phyloP scores from a whole-genome alignment of 2,888 invertebrate species.

The Pristionchus mayeri region DNA sequence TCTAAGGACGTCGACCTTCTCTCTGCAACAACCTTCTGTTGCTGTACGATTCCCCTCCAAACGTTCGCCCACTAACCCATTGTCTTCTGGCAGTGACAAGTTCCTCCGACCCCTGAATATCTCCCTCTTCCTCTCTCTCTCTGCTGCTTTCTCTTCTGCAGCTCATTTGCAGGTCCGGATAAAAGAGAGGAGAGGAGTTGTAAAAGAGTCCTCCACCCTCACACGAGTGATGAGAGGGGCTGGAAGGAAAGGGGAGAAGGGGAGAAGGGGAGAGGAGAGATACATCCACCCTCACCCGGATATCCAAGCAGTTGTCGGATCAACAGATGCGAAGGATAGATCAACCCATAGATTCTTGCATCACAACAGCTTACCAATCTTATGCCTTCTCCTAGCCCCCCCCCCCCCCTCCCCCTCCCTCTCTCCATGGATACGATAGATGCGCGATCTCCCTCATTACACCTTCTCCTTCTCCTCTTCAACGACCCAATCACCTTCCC shows the following conservation, averaged over 20 bases:
- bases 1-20: too few relatives aligned
- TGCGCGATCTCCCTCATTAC: neutral
- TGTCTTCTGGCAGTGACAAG: neutral
- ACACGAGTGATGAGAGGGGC: constrained; percentile 41
- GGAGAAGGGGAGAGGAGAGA: constrained; percentile 2
- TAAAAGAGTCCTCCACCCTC: constrained; percentile 41
- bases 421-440: neutral
- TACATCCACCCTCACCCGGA: constrained; percentile 45
- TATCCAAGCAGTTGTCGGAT: constrained; percentile 11
- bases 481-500: neutral
- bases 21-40: too few relatives aligned
- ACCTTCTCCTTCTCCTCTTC: neutral
- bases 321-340: neutral
- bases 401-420: too few relatives aligned
- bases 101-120: neutral
- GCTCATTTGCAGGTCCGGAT: constrained; percentile 14
- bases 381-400: too few relatives aligned
- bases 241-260: neutral
- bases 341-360: neutral
- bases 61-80: too few relatives aligned
- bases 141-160: neutral
- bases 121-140: neutral
- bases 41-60: neutral
- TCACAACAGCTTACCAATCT: neutral
- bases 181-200: constrained; percentile 13